Evolutionary conservation across 1,140 invertebrate genomes (phyloP).

Genomic region (Drosophila pachea): DNA sequence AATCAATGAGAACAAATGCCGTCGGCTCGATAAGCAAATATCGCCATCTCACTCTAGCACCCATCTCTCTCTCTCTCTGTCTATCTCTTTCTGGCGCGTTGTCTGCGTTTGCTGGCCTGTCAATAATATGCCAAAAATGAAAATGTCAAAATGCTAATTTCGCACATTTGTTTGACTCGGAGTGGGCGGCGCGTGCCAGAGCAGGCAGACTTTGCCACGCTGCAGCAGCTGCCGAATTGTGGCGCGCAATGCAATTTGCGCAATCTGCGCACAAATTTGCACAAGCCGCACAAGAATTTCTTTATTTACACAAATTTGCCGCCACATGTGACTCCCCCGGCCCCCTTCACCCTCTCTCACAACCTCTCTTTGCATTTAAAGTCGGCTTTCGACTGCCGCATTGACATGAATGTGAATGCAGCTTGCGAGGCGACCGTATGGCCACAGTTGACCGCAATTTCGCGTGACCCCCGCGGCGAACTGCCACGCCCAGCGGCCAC

Average conservation of each 20-base stretch:
- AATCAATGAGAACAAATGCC: constrained; percentile 56
- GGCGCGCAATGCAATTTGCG: constrained; percentile 60
- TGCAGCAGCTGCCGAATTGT: background rate
- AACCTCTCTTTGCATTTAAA: constrained; percentile 1
- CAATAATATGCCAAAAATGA: constrained; percentile 76
- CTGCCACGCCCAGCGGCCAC: no score
- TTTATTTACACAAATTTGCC: constrained; percentile 48
- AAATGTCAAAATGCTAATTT: constrained; percentile 76
- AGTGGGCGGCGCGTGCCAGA: constrained; percentile 7
- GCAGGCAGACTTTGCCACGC: background rate
- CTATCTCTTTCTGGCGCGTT: background rate
- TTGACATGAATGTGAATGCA: background rate
- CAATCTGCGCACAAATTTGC: constrained; percentile 65
- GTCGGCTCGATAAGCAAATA: background rate
- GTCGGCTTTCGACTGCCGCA: background rate
- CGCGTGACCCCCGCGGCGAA: no score
- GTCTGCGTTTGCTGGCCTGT: constrained; percentile 43
- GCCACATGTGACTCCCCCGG: constrained; percentile 17
- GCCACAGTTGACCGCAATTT: no score
- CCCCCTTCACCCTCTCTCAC: background rate
- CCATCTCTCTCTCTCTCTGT: background rate
- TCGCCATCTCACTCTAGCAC: background rate
- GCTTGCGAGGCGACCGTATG: no score
- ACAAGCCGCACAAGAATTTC: constrained; percentile 56
- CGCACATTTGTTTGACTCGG: constrained; percentile 67